Evolutionary conservation across 2,888 invertebrate species (phyloP).

Genomic region (Pherbina coryleti): DNA sequence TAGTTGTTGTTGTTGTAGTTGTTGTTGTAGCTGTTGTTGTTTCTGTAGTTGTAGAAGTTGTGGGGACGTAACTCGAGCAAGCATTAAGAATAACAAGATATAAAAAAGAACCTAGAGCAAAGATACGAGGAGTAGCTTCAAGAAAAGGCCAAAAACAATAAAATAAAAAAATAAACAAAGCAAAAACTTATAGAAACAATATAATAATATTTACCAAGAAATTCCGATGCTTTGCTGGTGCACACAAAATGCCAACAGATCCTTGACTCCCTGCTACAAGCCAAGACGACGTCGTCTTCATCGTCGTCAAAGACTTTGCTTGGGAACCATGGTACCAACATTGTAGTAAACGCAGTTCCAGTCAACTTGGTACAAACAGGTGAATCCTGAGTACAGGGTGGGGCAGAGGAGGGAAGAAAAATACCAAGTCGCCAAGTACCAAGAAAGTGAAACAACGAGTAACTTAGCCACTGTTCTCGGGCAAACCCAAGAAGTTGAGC

Average conservation of each 20-base stretch:
- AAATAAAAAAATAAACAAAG: not conserved
- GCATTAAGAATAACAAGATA: not conserved
- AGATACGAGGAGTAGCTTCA: not conserved
- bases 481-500: no score
- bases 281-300: not conserved
- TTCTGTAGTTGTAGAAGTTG: no score
- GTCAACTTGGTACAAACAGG: not conserved
- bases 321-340: not conserved
- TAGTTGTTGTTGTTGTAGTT: no score
- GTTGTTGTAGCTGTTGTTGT: no score
- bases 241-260: not conserved
- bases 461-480: no score
- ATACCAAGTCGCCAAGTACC: not conserved
- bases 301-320: not conserved
- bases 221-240: conserved; percentile 1
- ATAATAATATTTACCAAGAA: conserved; percentile 18
- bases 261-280: not conserved
- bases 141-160: conserved; percentile 1
- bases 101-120: not conserved
- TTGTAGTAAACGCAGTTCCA: not conserved
- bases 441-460: no score
- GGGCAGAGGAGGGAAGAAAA: not conserved
- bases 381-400: not conserved
- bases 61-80: no score
- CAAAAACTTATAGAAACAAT: not conserved